Conservation (phyloP, 2,888 invertebrate genomes). For the Clistopyga incitator region DNA sequence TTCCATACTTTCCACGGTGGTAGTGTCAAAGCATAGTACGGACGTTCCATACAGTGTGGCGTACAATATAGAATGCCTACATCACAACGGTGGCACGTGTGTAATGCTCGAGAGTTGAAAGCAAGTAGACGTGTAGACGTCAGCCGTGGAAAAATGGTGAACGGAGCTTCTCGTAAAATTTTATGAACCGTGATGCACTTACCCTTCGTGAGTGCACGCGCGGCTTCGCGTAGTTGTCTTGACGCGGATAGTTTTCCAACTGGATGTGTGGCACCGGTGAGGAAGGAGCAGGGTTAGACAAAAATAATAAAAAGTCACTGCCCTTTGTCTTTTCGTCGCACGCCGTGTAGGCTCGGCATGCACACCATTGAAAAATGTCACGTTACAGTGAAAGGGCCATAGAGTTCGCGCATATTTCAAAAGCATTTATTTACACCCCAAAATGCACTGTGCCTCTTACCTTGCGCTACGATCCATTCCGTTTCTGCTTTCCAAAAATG, state of each 20-base stretch:
- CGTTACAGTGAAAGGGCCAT: conserved; percentile 4
- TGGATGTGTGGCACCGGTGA: conserved; percentile 1
- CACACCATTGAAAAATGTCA: conserved; percentile 30
- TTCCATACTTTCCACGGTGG: background rate
- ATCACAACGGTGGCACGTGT: background rate
- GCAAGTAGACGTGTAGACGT: conserved; percentile 37
- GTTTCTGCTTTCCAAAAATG: no score
- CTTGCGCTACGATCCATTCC: no score
- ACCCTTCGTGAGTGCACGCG: conserved; percentile 17
- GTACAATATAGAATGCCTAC: background rate
- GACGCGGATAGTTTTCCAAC: conserved; percentile 34
- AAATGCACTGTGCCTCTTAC: no score
- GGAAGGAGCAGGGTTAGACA: conserved; percentile 7
- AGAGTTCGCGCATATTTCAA: background rate
- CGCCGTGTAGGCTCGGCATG: background rate
- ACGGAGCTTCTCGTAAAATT: conserved; percentile 63
- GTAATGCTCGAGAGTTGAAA: conserved; percentile 11
- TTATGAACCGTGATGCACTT: conserved; percentile 65
- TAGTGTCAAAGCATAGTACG: conserved; percentile 1
- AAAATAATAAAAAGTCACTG: conserved; percentile 45
- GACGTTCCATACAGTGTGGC: background rate
- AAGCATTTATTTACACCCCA: conserved; percentile 1
- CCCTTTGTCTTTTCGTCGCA: background rate
- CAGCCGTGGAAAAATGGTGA: conserved; percentile 26
- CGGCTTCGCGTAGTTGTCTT: conserved; percentile 4